phyloP scores from a whole-genome alignment of 2,113 vertebrate genomes.

The Anoura caudifer region DNA sequence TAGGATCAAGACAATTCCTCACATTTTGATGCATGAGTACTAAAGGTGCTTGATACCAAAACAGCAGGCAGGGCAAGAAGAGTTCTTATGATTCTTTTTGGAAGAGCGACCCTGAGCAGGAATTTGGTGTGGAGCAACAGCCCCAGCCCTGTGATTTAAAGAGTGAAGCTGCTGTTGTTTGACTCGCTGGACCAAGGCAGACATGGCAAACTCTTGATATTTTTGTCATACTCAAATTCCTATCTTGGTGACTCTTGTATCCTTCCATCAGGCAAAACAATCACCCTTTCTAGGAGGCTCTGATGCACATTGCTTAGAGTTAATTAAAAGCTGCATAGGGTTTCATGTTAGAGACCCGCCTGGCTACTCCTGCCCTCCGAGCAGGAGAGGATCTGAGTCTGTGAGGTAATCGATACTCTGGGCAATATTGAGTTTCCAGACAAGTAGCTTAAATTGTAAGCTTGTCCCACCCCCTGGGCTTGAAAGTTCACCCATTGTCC shows the following conservation, averaged over 20 bases:
- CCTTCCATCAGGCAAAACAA: neutral
- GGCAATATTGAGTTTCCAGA: slow-evolving; percentile 59
- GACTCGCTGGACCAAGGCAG: neutral
- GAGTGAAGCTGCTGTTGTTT: neutral
- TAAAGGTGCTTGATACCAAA: neutral
- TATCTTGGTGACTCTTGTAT: slow-evolving; percentile 39
- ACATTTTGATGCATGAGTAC: neutral
- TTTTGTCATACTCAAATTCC: slow-evolving; percentile 34
- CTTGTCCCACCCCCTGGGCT: neutral
- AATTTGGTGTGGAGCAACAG: neutral
- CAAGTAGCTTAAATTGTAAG: neutral
- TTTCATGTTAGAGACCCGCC: slow-evolving; percentile 12
- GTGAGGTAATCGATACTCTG: neutral
- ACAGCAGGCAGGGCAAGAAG: neutral
- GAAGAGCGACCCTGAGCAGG: neutral
- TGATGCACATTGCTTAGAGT: neutral
- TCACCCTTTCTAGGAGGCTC: slow-evolving; percentile 23
- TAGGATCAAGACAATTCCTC: neutral
- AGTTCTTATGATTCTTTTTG: neutral
- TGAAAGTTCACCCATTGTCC: slow-evolving; percentile 6
- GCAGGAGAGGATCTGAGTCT: neutral
- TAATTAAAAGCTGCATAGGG: slow-evolving; percentile 24
- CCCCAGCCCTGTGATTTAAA: neutral
- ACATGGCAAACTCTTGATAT: neutral
- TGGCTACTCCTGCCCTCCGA: neutral